Percentiles rank a stretch among this genome's conserved stretches.
Conservation (phyloP, 2,888 invertebrate species). For the Acheta domesticus region DNA sequence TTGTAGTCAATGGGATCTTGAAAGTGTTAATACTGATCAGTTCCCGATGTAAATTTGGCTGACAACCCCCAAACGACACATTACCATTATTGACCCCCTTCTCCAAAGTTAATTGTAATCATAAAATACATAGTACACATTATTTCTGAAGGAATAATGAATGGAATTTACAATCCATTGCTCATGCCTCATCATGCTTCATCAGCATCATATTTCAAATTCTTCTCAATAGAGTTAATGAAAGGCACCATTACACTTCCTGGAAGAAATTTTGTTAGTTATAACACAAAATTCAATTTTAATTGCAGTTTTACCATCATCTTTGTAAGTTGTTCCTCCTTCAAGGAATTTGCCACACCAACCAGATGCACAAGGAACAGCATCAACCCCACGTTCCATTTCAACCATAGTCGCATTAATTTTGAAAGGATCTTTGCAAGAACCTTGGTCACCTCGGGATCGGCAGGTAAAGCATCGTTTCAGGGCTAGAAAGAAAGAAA, state of each 20-base stretch:
- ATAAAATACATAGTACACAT: no score
- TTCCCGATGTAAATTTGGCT: no score
- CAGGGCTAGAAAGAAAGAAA: slow-evolving; percentile 42
- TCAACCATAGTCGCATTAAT: slow-evolving; percentile 74
- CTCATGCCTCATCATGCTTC: no score
- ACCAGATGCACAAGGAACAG: slow-evolving; percentile 80
- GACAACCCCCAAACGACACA: no score
- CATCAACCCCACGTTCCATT: slow-evolving; percentile 66
- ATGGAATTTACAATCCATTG: no score
- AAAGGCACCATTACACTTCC: neutral
- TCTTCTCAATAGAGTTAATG: no score
- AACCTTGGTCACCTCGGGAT: slow-evolving; percentile 81
- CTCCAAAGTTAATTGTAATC: no score
- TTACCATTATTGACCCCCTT: no score
- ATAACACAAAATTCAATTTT: neutral
- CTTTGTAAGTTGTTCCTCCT: slow-evolving; percentile 66
- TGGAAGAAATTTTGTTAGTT: neutral
- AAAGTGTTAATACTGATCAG: no score
- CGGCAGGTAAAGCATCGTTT: slow-evolving; percentile 79
- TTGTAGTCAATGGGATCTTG: no score
- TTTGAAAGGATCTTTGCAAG: slow-evolving; percentile 82
- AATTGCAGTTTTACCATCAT: slow-evolving; percentile 56
- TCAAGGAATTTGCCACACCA: slow-evolving; percentile 92
- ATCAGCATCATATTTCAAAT: no score
- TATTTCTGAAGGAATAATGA: no score